These are phyloP conservation scores for Clupea harengus DNA, from an alignment of 2,113 vertebrate genomes.

Conservation along the genomic window DNA sequence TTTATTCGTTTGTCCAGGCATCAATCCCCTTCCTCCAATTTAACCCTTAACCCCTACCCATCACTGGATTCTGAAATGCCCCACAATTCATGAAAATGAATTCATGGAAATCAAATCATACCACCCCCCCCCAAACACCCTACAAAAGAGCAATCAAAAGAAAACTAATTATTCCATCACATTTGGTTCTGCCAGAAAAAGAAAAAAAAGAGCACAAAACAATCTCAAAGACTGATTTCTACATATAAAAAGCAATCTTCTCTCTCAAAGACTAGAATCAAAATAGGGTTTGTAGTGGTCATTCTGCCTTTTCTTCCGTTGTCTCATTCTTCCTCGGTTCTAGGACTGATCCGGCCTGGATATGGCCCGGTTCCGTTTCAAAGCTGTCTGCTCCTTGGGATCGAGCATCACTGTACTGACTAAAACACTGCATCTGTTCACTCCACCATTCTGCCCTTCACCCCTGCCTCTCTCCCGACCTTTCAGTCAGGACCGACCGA, in stretches of 20 bases:
- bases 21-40: background rate
- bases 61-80: background rate
- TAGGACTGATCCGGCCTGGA: background rate
- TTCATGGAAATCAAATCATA: too few species aligned
- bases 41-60: background rate
- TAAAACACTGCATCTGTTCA: background rate
- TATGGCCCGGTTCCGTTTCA: background rate
- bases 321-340: background rate
- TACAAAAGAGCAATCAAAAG: background rate
- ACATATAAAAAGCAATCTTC: background rate
- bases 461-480: background rate
- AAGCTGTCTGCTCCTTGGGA: background rate
- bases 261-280: background rate
- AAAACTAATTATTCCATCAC: background rate
- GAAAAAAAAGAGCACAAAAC: background rate
- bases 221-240: background rate
- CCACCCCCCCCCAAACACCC: background rate
- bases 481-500: background rate
- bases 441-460: background rate
- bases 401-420: background rate
- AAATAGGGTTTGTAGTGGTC: background rate
- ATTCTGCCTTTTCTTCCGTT: background rate
- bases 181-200: background rate
- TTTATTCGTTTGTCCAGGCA: background rate
- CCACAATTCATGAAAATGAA: background rate